phyloP scores from a whole-genome alignment of 92 coral and sea anemone genomes.

The Pocillopora grandis region DNA sequence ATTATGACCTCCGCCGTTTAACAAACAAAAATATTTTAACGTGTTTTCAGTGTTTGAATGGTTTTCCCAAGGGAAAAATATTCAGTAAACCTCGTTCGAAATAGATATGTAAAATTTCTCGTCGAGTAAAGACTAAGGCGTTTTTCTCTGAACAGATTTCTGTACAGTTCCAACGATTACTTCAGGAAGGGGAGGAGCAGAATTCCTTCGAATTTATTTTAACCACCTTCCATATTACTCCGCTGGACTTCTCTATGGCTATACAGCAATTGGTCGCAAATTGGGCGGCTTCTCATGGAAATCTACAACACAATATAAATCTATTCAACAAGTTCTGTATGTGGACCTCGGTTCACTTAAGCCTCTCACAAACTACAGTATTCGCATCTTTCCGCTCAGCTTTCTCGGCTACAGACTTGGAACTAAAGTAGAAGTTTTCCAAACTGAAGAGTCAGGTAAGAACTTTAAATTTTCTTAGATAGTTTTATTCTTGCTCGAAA shows the following conservation, averaged over 20 bases:
- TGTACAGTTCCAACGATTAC: background rate
- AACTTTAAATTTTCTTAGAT: background rate
- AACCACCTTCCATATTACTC: background rate
- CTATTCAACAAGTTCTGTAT: background rate
- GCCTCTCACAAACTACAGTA: slow-evolving; percentile 11
- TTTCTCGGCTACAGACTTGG: slow-evolving; percentile 21
- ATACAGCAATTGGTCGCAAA: background rate
- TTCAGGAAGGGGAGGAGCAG: background rate
- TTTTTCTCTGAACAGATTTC: slow-evolving; percentile 4
- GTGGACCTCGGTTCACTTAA: background rate
- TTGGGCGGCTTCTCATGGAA: slow-evolving; percentile 5
- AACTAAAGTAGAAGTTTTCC: background rate
- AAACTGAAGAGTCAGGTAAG: slow-evolving; percentile 20
- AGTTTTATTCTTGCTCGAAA: too few species aligned
- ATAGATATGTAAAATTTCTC: too few species aligned
- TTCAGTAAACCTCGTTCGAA: too few species aligned
- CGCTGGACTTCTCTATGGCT: background rate
- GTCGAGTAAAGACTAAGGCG: too few species aligned
- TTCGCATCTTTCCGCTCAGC: slow-evolving; percentile 1
- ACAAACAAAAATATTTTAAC: too few species aligned
- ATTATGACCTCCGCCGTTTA: too few species aligned
- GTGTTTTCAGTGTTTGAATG: too few species aligned
- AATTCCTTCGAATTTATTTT: background rate
- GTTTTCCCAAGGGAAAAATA: too few species aligned
- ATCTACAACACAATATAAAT: background rate